These are phyloP conservation scores for Noctua fimbriata DNA, from an alignment of 2,888 invertebrate genomes.

Conservation along the genomic window DNA sequence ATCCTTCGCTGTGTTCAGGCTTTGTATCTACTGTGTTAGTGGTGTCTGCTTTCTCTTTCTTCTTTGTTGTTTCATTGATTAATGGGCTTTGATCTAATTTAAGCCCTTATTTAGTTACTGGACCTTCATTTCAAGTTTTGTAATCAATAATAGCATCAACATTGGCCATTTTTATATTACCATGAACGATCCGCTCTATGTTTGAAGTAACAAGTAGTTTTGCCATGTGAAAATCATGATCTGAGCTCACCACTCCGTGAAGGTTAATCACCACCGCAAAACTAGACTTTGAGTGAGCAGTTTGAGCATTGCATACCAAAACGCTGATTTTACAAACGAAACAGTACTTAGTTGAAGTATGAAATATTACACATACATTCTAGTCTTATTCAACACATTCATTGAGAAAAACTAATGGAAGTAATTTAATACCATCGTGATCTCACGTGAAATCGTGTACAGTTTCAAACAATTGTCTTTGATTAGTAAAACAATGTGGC, in stretches of 20 bases:
- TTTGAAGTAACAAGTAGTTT: constrained; percentile 3
- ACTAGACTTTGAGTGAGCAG: constrained; percentile 3
- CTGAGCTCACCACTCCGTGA: constrained; percentile 15
- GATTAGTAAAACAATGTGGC: constrained; percentile 78
- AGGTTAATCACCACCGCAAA: constrained; percentile 18
- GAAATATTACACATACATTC: background rate
- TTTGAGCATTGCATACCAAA: background rate
- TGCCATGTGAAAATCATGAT: background rate
- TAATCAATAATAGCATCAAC: background rate
- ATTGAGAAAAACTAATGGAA: constrained; percentile 52
- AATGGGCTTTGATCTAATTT: constrained; percentile 26
- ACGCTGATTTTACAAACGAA: background rate
- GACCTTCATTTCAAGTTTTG: background rate
- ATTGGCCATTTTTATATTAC: background rate
- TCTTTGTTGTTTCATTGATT: constrained; percentile 46
- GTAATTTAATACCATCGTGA: constrained; percentile 69
- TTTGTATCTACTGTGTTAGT: constrained; percentile 38
- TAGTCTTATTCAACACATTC: constrained; percentile 37
- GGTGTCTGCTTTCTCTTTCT: constrained; percentile 42
- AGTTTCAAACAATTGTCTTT: constrained; percentile 78
- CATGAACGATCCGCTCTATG: background rate
- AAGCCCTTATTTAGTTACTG: constrained; percentile 5
- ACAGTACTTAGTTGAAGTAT: background rate
- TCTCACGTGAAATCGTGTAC: constrained; percentile 71
- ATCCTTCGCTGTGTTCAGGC: constrained; percentile 54